phyloP scores from a whole-genome alignment of 2,888 invertebrate species.

The Caenorhabditis virilis region DNA sequence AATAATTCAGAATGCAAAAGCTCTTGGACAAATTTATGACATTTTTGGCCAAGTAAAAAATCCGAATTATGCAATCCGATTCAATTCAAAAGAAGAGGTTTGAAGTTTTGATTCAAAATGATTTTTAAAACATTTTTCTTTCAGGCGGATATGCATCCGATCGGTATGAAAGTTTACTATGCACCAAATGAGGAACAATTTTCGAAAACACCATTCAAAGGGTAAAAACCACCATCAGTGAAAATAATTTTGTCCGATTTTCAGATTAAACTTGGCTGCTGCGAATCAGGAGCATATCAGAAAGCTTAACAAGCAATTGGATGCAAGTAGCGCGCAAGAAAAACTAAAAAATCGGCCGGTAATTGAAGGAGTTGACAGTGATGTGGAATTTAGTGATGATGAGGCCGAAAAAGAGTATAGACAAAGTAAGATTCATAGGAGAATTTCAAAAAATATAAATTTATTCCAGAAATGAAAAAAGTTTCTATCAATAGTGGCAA shows the following conservation, averaged over 20 bases:
- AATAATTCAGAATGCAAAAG: conserved; percentile 6
- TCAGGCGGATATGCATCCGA: conserved; percentile 19
- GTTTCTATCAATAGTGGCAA: too few relatives aligned
- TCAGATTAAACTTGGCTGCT: conserved; percentile 22
- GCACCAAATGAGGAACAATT: conserved; percentile 28
- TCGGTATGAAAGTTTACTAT: conserved; percentile 33
- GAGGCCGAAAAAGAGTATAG: conserved; percentile 23
- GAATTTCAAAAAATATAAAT: conserved; percentile 1
- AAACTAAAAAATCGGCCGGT: conserved; percentile 1
- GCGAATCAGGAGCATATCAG: conserved; percentile 14
- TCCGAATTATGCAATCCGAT: conserved; percentile 30
- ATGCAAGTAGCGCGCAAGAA: conserved; percentile 16
- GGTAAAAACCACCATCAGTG: conserved; percentile 5
- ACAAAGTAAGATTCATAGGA: not conserved
- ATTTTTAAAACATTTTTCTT: conserved; percentile 4
- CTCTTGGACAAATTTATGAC: conserved; percentile 32
- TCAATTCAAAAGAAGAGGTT: conserved; percentile 34
- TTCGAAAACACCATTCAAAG: conserved; percentile 35
- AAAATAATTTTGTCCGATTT: not conserved
- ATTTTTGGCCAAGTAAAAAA: conserved; percentile 39
- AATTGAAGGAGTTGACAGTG: conserved; percentile 12
- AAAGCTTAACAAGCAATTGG: conserved; percentile 15
- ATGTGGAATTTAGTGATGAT: conserved; percentile 40
- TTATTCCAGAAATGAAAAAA: conserved; percentile 3
- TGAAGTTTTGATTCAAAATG: not conserved